Evolutionary conservation across 2,797 vertebrate species (phyloP), one percentile per base, ranked within the genome.

Genomic region (Eospalax fontanierii): DNA sequence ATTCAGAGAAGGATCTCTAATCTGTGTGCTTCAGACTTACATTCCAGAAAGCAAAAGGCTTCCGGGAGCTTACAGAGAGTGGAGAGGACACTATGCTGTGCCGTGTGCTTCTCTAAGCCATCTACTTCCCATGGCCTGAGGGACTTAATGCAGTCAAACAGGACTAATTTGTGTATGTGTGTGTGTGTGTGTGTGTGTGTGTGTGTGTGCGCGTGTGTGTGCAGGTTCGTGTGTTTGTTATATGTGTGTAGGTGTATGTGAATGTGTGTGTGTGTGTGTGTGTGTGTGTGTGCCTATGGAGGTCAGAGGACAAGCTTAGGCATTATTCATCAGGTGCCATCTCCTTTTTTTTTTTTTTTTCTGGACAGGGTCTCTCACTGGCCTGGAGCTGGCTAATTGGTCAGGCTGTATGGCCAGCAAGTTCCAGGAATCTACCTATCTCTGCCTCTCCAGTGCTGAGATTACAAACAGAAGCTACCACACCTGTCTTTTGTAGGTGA

Each of bases 61-160:
- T 96, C 94, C 93, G 95, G 94, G 95, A 97, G 97, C 96, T 97
- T 93, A 97, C 97, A 97, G 98, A 98, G 96, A 98, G 97, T 93
- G 0, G 89, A 82, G 95, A 93, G 97, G 98, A 98, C 94, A 97
- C 96, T 97, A 96, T 95, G 84, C 94, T 95, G 97, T 97, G 94
- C 87, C 91, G 78, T 96, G 97, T 96, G 97, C 90, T 96, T 96
- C 97, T 97, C 93, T 96, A 97, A 76, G 33, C 16, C 91, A 33
- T 26, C 95, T 98, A 97, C 98, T 98, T 97, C 97, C 93, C 97
- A 97, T 98, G 98, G 97, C 98, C 97, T 97, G 66, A 96, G 75
- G 95, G 85, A 97, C 91, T 94, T 87, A 97, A 54, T 97, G 95
- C 96, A 93, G 96, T 97, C 95, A 97, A 97, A 97, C 89, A 94